Percentiles rank a stretch among this genome's conserved stretches.
Conservation (phyloP, 2,113 vertebrate genomes). For the Salvelinus namaycush region DNA sequence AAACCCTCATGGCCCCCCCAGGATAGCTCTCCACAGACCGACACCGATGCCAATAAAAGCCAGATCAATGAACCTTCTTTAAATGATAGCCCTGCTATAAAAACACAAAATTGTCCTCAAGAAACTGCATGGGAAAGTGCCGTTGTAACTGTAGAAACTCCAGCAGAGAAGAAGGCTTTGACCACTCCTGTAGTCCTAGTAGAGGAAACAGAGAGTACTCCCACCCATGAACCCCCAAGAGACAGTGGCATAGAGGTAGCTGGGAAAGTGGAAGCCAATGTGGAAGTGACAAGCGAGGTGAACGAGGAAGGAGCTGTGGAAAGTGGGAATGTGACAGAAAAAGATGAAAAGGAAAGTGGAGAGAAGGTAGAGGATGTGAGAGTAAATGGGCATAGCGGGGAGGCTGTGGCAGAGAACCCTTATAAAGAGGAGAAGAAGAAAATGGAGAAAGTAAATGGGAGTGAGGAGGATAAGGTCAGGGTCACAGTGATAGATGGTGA, state of each 20-base stretch:
- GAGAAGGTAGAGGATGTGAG: constrained; percentile 37
- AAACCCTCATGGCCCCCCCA: constrained; percentile 90
- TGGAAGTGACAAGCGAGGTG: constrained; percentile 39
- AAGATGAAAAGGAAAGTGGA: constrained; percentile 17
- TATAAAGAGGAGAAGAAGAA: constrained; percentile 52
- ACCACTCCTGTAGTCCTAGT: neutral
- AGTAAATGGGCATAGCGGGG: constrained; percentile 41
- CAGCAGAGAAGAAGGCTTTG: constrained; percentile 4
- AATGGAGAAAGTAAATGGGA: constrained; percentile 30
- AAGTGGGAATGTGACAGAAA: constrained; percentile 32
- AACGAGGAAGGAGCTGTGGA: constrained; percentile 25
- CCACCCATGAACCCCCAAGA: constrained; percentile 33
- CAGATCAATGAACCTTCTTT: constrained; percentile 30
- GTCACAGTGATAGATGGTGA: constrained; percentile 65
- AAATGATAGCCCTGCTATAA: constrained; percentile 53
- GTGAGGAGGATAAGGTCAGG: constrained; percentile 47
- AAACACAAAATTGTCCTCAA: constrained; percentile 43
- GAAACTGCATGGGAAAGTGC: constrained; percentile 44
- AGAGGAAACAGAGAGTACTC: constrained; percentile 18
- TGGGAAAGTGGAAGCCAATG: constrained; percentile 41
- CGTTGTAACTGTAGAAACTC: constrained; percentile 31
- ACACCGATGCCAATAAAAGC: constrained; percentile 26
- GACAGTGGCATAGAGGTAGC: constrained; percentile 46
- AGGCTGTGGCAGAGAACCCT: constrained; percentile 38
- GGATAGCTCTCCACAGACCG: constrained; percentile 45